Base-by-base conservation (phyloP, 2,888 invertebrate genomes). In the Uropetala carovei region DNA sequence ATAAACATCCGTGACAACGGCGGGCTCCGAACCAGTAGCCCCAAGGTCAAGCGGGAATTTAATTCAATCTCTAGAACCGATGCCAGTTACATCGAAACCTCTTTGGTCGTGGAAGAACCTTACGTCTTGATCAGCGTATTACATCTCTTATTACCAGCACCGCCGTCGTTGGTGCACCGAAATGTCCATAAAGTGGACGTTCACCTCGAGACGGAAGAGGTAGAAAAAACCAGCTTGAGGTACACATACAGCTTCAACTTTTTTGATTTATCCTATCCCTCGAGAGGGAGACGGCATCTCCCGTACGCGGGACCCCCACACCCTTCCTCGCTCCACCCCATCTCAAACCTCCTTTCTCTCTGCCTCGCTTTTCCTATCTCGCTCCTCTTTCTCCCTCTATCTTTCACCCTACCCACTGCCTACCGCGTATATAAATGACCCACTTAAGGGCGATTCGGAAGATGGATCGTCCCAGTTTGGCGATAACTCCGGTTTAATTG, bases 391-490 rank as follows among this genome's bases (percentile, higher is more conserved):
- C n/a, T 18, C 43, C 68, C 83, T 18, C 57, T 43, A 57, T 64
- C 68, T n/a, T 30, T 43, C 56, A n/a, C 13, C 64, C 43, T 43
- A 11, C n/a, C 16, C 18, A 14, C 18, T 64, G 75, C 75, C 75
- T 27, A 75, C 75, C 75, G 27, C 75, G 83, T 83, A 64, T 89
- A 43, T 43, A 89, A 89, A 89, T 64, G 89, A 56, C 89, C 43
- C 68, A n/a, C 68, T 68, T 68, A 43, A 56, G 30, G 13, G 60
- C n/a, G 64, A 89, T 89, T 89, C 56, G 64, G 43, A 68, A 68
- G 89, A 89, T 89, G 86, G 30, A 60, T 86, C 60, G 60, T 86
- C 60, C 83, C 60, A 60, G 43, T 89, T 89, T 89, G 68, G 18
- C 43, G 89, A 43, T 89, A 68, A 89, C 89, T 89, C 64, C n/a